Evolutionary conservation across 2,888 invertebrate genomes (phyloP).

Genomic region (Teleogryllus oceanicus): DNA sequence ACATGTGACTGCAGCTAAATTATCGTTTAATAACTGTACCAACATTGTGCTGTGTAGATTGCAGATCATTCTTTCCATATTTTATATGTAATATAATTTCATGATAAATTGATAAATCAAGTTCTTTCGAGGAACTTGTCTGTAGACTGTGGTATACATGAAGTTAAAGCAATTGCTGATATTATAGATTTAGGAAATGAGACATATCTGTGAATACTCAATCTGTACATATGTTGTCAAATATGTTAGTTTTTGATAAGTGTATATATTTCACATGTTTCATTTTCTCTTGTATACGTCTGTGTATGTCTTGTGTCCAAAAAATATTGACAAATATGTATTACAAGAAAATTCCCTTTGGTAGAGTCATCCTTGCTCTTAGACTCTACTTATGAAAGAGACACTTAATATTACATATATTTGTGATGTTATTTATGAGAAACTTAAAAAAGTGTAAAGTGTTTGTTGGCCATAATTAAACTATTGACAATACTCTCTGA

Average conservation of each 20-base stretch:
- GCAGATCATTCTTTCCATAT: background rate
- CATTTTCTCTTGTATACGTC: slow-evolving; percentile 6
- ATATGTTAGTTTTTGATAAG: slow-evolving; percentile 18
- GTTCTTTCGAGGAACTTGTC: background rate
- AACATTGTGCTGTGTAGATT: background rate
- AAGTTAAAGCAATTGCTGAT: slow-evolving; percentile 4
- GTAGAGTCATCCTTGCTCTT: too few relatives aligned
- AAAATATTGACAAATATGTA: background rate
- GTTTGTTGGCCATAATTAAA: slow-evolving; percentile 3
- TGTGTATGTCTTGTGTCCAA: background rate
- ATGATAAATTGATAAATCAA: background rate
- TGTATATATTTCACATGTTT: background rate
- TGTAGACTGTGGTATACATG: background rate
- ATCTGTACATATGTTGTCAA: background rate
- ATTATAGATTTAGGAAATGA: background rate
- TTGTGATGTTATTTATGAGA: background rate
- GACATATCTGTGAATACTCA: slow-evolving; percentile 18
- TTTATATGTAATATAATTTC: slow-evolving; percentile 7
- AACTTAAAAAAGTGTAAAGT: slow-evolving; percentile 2
- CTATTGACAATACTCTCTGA: background rate
- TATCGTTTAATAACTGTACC: too few relatives aligned
- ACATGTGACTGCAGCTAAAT: too few relatives aligned
- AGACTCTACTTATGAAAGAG: too few relatives aligned
- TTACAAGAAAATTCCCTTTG: too few relatives aligned
- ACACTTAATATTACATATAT: too few relatives aligned